phyloP scores from a whole-genome alignment of 2,113 vertebrate genomes.

The Phylloscopus whistleri region DNA sequence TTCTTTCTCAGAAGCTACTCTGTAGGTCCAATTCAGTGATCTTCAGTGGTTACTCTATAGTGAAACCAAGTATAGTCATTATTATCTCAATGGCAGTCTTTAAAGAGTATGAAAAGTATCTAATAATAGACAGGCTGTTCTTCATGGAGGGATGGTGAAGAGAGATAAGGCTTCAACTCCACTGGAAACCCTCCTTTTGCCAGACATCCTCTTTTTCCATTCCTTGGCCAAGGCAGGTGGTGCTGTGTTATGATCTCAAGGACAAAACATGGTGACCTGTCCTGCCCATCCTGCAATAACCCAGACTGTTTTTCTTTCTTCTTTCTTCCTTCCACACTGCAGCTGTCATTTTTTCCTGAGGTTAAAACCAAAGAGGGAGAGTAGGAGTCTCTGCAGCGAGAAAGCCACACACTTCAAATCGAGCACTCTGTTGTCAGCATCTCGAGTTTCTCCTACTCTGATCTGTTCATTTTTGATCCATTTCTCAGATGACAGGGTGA shows the following conservation, averaged over 20 bases:
- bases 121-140: not conserved
- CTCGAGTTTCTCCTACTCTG: constrained; percentile 63
- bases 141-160: not conserved
- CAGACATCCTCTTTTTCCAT: not conserved
- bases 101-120: not conserved
- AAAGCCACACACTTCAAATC: constrained; percentile 66
- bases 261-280: not conserved
- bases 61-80: not conserved
- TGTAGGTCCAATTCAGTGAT: not conserved
- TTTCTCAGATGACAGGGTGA: constrained; percentile 65
- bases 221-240: not conserved
- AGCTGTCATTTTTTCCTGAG: constrained; percentile 78
- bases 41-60: not conserved
- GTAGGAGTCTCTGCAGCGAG: constrained; percentile 66
- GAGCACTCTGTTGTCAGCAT: constrained; percentile 67
- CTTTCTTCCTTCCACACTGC: constrained; percentile 20
- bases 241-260: not conserved
- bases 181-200: not conserved
- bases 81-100: not conserved
- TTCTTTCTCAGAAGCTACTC: not conserved
- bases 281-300: not conserved
- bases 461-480: constrained; percentile 50
- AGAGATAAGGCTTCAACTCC: constrained; percentile 24
- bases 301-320: not conserved
- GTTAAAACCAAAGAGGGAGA: constrained; percentile 72